Evolutionary conservation across 2,888 invertebrate species (phyloP).

Genomic region (Ichneumon xanthorius): DNA sequence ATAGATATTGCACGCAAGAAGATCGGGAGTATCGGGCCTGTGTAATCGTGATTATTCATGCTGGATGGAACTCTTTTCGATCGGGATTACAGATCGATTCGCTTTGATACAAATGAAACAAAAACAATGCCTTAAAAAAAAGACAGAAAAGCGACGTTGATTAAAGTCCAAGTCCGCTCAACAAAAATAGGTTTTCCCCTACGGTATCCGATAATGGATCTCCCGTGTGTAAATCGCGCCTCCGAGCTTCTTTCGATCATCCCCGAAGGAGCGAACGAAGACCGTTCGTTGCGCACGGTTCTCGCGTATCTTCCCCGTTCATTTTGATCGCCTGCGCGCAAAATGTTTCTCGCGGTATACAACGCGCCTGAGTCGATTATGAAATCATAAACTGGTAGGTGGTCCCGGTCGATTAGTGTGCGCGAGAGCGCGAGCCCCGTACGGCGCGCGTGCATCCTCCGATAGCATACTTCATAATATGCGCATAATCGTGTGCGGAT

Average conservation of each 20-base stretch:
- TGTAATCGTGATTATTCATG: constrained; percentile 42
- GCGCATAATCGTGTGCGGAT: constrained; percentile 61
- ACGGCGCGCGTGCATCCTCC: constrained; percentile 15
- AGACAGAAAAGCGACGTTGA: background rate
- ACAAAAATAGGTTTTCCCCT: background rate
- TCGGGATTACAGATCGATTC: background rate
- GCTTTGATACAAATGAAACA: background rate
- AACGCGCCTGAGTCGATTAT: constrained; percentile 76
- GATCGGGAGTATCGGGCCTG: constrained; percentile 17
- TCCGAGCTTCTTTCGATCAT: background rate
- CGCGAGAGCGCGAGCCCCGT: constrained; percentile 25
- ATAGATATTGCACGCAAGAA: constrained; percentile 13
- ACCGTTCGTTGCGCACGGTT: background rate
- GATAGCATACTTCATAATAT: constrained; percentile 52
- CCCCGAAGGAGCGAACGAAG: background rate
- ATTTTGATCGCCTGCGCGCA: background rate
- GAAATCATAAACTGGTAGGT: constrained; percentile 79
- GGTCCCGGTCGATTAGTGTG: constrained; percentile 77
- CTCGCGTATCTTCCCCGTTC: no score
- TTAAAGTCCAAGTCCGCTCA: background rate
- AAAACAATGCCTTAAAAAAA: background rate
- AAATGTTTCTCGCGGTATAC: background rate
- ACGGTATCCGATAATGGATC: constrained; percentile 5
- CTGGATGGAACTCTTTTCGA: constrained; percentile 18
- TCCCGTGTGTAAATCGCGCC: background rate